phyloP scores from a whole-genome alignment of 2,888 invertebrate genomes.

The Dioctria linearis region DNA sequence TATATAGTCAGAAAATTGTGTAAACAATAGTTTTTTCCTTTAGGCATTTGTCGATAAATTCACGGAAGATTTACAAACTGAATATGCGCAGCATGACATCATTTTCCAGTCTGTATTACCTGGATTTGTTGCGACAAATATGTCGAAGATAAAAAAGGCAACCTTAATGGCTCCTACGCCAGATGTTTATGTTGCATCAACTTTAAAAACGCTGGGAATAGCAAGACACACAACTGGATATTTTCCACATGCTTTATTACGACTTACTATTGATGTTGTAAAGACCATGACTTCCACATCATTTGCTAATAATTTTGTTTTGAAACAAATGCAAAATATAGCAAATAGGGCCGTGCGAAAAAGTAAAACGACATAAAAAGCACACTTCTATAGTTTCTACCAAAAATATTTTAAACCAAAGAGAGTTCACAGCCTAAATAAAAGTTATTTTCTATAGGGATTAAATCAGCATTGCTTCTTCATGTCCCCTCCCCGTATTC shows the following conservation, averaged over 20 bases:
- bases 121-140: slow-evolving; percentile 92
- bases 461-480: not conserved
- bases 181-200: slow-evolving; percentile 79
- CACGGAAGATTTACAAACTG: slow-evolving; percentile 81
- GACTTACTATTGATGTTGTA: slow-evolving; percentile 62
- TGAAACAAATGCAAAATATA: slow-evolving; percentile 64
- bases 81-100: slow-evolving; percentile 82
- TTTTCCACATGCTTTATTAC: slow-evolving; percentile 71
- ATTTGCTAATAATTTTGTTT: slow-evolving; percentile 65
- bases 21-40: slow-evolving; percentile 52
- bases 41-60: slow-evolving; percentile 88
- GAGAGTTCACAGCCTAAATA: slow-evolving; percentile 18
- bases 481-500: no score
- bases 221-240: slow-evolving; percentile 82
- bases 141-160: slow-evolving; percentile 85
- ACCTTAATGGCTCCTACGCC: slow-evolving; percentile 84
- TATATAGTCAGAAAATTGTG: slow-evolving; percentile 27
- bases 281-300: slow-evolving; percentile 64
- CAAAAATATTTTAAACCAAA: slow-evolving; percentile 31
- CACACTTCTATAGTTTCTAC: slow-evolving; percentile 49
- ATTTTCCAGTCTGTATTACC: slow-evolving; percentile 87
- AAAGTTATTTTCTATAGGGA: slow-evolving; percentile 15
- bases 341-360: slow-evolving; percentile 66
- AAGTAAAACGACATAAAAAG: slow-evolving; percentile 57
- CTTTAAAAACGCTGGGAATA: slow-evolving; percentile 81